Percentiles rank a stretch among this genome's conserved stretches.
phyloP scores from a whole-genome alignment of 2,113 vertebrate species.

The Psittacula cyanocephala region DNA sequence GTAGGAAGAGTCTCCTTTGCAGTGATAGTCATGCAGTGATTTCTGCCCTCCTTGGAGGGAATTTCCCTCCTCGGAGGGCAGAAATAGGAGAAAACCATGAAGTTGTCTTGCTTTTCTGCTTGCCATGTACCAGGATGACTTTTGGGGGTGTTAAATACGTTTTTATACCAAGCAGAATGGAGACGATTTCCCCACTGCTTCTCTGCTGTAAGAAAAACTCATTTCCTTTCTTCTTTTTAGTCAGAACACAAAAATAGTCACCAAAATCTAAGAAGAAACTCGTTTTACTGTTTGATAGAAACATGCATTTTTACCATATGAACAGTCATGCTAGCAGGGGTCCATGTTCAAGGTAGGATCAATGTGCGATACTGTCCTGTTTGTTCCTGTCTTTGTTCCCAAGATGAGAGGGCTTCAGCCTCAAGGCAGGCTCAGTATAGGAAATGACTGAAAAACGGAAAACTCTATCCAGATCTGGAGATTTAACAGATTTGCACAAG shows the following conservation, averaged over 20 bases:
- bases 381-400: neutral
- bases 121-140: neutral
- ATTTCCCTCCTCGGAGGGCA: neutral
- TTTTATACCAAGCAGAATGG: neutral
- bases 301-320: neutral
- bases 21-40: neutral
- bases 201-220: neutral
- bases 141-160: neutral
- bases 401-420: neutral
- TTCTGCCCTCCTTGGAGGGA: neutral
- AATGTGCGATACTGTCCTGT: neutral
- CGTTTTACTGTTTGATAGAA: neutral
- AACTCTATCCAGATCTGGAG: neutral
- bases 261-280: neutral
- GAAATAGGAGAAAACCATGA: neutral
- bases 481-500: neutral
- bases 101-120: neutral
- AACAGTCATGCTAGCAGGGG: neutral
- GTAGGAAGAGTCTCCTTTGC: neutral
- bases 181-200: neutral
- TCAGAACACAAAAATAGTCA: neutral
- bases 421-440: neutral
- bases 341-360: neutral
- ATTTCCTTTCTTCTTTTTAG: neutral
- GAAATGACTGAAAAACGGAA: neutral